Conservation (phyloP, 2,113 vertebrate genomes). For the Misgurnus anguillicaudatus region DNA sequence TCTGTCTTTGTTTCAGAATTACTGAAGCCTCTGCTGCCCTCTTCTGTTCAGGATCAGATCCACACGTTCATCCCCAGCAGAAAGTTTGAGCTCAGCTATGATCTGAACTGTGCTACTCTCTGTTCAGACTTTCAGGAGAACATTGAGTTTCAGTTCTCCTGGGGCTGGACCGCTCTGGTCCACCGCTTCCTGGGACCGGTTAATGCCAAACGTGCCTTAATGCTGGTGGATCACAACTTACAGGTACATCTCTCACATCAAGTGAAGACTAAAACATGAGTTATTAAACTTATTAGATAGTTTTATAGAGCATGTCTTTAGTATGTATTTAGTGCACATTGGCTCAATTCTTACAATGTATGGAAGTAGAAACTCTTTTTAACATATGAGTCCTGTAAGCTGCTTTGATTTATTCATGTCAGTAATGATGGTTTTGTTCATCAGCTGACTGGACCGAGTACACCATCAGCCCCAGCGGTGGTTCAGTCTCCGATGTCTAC, state of each 20-base stretch:
- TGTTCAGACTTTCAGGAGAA: slow-evolving; percentile 96
- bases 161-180: slow-evolving; percentile 90
- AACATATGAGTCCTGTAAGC: background rate
- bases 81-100: slow-evolving; percentile 95
- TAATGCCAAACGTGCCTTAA: slow-evolving; percentile 83
- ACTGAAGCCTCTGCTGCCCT: slow-evolving; percentile 88
- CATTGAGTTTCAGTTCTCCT: slow-evolving; percentile 90
- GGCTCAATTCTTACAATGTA: too few species aligned
- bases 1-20: slow-evolving; percentile 76
- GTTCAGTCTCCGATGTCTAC: slow-evolving; percentile 57
- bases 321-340: too few species aligned
- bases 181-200: slow-evolving; percentile 87
- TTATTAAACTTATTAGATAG: too few species aligned
- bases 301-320: too few species aligned
- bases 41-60: slow-evolving; percentile 80
- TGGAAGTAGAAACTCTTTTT: too few species aligned
- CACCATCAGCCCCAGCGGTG: slow-evolving; percentile 71
- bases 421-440: background rate
- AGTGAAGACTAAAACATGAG: background rate
- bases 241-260: slow-evolving; percentile 65
- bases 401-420: background rate
- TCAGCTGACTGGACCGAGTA: slow-evolving; percentile 79
- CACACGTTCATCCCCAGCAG: slow-evolving; percentile 84
- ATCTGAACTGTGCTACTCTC: slow-evolving; percentile 89
- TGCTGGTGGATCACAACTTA: slow-evolving; percentile 82